Evolutionary conservation across 2,888 invertebrate species (phyloP).

Genomic region (Drosophila kokeensis): DNA sequence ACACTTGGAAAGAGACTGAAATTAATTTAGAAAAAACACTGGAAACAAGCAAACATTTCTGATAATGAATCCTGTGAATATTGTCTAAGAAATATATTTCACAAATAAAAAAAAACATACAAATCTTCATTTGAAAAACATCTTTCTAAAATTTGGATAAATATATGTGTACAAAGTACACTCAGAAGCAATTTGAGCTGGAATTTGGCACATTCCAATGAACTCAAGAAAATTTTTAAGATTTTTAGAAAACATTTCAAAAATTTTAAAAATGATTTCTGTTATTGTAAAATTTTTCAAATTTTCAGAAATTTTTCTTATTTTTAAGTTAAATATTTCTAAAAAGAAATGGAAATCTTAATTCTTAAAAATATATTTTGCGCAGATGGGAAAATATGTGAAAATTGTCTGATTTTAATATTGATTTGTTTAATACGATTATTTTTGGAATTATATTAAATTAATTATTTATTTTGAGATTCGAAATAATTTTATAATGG

Average conservation of each 20-base stretch:
- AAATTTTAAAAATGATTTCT: neutral
- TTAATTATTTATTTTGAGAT: neutral
- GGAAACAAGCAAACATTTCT: neutral
- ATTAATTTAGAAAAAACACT: neutral
- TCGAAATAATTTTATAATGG: neutral
- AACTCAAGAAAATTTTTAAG: neutral
- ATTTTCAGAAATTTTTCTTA: neutral
- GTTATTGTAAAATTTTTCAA: neutral
- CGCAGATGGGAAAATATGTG: no score
- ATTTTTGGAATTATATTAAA: neutral
- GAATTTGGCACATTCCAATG: neutral
- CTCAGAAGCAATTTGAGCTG: neutral
- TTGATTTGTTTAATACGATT: neutral
- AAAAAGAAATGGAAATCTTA: neutral
- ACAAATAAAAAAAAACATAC: fast-evolving
- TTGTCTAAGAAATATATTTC: neutral
- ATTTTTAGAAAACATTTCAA: neutral
- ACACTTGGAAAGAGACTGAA: neutral
- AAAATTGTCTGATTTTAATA: neutral
- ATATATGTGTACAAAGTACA: neutral
- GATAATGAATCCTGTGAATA: neutral
- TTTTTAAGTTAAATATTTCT: neutral
- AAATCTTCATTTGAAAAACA: neutral
- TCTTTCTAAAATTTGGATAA: neutral
- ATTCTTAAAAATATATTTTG: neutral